These are phyloP conservation scores for Apaloderma vittatum DNA, from an alignment of 2,113 vertebrate species.

Conservation along the genomic window DNA sequence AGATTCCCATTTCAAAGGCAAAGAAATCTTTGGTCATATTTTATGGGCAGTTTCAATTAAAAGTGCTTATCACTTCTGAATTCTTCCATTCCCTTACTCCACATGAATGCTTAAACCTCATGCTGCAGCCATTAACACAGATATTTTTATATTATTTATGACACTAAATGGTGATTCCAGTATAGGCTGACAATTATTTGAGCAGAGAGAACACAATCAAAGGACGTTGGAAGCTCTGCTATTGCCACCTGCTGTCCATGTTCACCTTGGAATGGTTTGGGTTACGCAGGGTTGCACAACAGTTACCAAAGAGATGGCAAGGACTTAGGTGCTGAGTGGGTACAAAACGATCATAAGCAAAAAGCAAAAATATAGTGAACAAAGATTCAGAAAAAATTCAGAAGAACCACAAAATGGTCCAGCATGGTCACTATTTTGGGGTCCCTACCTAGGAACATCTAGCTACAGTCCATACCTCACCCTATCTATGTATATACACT, in stretches of 20 bases:
- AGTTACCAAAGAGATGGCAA: background rate
- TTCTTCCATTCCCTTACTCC: background rate
- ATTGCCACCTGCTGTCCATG: constrained; percentile 26
- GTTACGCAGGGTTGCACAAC: background rate
- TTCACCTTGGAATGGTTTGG: background rate
- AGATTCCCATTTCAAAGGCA: background rate
- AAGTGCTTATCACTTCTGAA: background rate
- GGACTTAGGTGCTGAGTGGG: background rate
- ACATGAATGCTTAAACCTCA: background rate
- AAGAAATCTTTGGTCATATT: background rate
- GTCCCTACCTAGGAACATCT: background rate
- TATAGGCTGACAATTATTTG: background rate
- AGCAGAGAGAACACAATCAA: background rate
- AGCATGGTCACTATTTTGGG: background rate
- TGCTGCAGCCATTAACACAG: background rate
- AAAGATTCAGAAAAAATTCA: background rate
- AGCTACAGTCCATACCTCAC: background rate
- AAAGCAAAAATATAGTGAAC: background rate
- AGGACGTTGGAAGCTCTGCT: background rate
- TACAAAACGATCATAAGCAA: background rate
- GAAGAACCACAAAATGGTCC: background rate
- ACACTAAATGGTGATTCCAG: background rate
- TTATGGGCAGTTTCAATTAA: background rate
- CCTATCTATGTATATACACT: background rate
- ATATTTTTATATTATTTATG: background rate